Percentiles rank a stretch among this genome's conserved stretches.
Evolutionary conservation across 2,888 invertebrate genomes (phyloP).

Genomic region (Priocnemis perturbator): DNA sequence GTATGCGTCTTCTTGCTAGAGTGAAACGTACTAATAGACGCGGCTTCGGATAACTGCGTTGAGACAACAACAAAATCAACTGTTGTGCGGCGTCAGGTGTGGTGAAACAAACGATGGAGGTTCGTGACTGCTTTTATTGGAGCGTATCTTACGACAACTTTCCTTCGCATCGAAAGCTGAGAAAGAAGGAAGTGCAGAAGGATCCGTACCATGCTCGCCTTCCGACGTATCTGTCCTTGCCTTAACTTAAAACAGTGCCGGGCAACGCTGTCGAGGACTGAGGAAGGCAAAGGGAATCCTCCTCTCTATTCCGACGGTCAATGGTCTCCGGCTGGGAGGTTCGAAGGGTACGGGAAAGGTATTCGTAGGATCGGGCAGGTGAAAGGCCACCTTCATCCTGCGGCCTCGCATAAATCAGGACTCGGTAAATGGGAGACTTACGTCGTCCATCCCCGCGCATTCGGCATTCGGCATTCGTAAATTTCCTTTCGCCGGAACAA

Average conservation of each 20-base stretch:
- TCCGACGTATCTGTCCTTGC: neutral
- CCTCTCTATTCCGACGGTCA: neutral
- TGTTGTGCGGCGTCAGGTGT: too few relatives aligned
- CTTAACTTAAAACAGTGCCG: neutral
- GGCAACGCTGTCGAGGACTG: neutral
- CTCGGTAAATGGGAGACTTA: slow-evolving; percentile 35
- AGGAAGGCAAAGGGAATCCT: slow-evolving; percentile 13
- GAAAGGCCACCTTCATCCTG: slow-evolving; percentile 24
- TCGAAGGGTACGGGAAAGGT: too few relatives aligned
- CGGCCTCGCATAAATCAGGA: slow-evolving; percentile 59
- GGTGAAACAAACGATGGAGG: too few relatives aligned
- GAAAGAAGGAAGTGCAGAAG: neutral
- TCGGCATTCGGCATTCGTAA: slow-evolving; percentile 51
- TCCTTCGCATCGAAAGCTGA: too few relatives aligned
- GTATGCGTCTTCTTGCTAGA: too few relatives aligned
- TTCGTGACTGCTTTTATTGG: too few relatives aligned
- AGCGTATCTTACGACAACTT: too few relatives aligned
- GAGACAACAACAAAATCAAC: too few relatives aligned
- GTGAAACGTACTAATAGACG: too few relatives aligned
- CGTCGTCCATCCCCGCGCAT: slow-evolving; percentile 19
- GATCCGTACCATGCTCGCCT: neutral
- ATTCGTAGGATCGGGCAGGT: slow-evolving; percentile 23
- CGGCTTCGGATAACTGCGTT: too few relatives aligned
- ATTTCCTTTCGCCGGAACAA: slow-evolving; percentile 54
- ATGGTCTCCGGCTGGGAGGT: too few relatives aligned